Percentiles rank a stretch among this genome's conserved stretches.
phyloP scores from a whole-genome alignment of 2,888 invertebrate genomes.

The Phortica okadai region DNA sequence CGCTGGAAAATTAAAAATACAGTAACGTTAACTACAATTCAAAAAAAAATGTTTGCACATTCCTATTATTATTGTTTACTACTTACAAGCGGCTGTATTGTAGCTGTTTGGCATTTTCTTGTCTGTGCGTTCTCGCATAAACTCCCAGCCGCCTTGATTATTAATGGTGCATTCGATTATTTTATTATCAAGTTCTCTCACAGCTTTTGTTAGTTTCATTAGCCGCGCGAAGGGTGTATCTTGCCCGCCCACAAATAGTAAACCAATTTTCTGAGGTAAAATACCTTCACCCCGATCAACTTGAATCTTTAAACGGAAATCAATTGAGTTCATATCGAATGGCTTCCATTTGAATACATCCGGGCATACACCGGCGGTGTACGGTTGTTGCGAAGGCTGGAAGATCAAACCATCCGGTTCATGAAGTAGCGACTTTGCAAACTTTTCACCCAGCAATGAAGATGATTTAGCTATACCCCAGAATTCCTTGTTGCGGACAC shows the following conservation, averaged over 20 bases:
- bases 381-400: constrained; percentile 93
- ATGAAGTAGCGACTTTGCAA: constrained; percentile 89
- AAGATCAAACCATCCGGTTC: constrained; percentile 99
- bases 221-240: constrained; percentile 81
- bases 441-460: constrained; percentile 87
- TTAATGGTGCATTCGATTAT: constrained; percentile 96
- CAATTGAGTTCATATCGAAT: constrained; percentile 93
- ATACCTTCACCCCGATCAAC: constrained; percentile 85
- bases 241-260: constrained; percentile 86
- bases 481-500: constrained; percentile 93
- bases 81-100: constrained; percentile 82
- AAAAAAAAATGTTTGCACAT: no score
- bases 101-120: constrained; percentile 96
- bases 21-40: no score
- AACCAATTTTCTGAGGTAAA: constrained; percentile 80
- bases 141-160: constrained; percentile 86
- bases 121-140: constrained; percentile 96
- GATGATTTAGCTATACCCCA: constrained; percentile 87
- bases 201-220: constrained; percentile 87
- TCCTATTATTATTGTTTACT: no score
- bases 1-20: constrained; percentile 78
- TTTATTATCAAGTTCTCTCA: constrained; percentile 90
- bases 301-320: constrained; percentile 92
- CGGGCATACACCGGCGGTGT: constrained; percentile 87
- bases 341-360: constrained; percentile 99